A percentile compares a stretch with the other conserved stretches of the same genome.
Conservation (phyloP, 2,113 vertebrate species). For the Hippocampus comes region DNA sequence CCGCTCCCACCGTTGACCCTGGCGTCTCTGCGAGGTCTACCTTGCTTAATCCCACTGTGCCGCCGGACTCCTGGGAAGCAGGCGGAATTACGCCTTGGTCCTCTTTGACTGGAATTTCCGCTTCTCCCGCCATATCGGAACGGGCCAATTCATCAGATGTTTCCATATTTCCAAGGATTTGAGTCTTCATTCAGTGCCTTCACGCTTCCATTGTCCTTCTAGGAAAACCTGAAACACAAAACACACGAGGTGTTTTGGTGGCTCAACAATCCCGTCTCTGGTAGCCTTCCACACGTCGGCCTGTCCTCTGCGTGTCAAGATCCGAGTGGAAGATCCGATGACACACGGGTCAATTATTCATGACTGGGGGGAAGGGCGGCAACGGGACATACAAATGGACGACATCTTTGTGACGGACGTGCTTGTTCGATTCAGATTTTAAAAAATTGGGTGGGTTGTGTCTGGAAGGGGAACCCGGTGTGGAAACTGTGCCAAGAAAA, state of each 20-base stretch:
- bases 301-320: constrained; percentile 28
- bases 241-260: constrained; percentile 61
- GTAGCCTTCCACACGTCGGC: not conserved
- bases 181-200: constrained; percentile 52
- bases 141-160: constrained; percentile 78
- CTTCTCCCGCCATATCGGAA: constrained; percentile 46
- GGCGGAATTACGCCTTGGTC: constrained; percentile 79
- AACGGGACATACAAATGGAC: no score
- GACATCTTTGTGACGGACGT: not conserved
- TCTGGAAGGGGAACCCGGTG: no score
- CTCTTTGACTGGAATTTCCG: constrained; percentile 74
- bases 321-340: constrained; percentile 36
- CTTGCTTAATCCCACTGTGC: constrained; percentile 80
- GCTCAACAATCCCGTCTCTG: not conserved
- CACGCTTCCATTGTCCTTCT: constrained; percentile 37
- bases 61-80: constrained; percentile 81
- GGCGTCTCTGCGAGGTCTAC: constrained; percentile 76
- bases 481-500: no score
- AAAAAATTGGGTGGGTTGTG: no score
- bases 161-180: constrained; percentile 71
- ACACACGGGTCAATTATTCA: constrained; percentile 56
- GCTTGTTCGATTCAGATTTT: no score
- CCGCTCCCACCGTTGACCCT: constrained; percentile 74
- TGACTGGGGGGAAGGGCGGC: not conserved
- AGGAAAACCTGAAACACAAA: constrained; percentile 46